phyloP scores from a whole-genome alignment of 2,113 vertebrate genomes.

The Haplochromis vanheusdeni region DNA sequence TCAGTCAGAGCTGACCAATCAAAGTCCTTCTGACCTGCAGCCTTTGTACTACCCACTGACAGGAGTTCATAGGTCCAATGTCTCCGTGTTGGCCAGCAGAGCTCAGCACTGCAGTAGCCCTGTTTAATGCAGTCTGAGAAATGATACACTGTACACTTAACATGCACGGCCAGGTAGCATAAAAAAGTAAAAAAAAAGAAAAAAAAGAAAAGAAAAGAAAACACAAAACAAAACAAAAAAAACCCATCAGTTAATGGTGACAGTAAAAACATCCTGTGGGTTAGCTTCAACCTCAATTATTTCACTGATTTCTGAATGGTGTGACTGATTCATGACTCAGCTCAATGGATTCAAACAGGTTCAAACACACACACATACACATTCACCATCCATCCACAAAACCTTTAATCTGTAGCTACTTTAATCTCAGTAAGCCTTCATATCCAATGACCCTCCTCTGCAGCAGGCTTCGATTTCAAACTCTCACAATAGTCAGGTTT shows the following conservation, averaged over 20 bases:
- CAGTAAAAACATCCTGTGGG: conserved; percentile 19
- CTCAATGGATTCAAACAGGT: conserved; percentile 8
- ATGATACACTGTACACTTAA: conserved; percentile 69
- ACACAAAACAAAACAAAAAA: too few species aligned
- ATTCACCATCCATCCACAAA: not conserved
- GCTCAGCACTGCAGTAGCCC: conserved; percentile 33
- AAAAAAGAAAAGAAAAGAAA: too few species aligned
- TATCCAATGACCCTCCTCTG: not conserved
- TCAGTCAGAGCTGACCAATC: conserved; percentile 32
- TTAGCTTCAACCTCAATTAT: conserved; percentile 13
- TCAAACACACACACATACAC: not conserved
- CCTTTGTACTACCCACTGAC: not conserved
- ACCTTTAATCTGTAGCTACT: not conserved
- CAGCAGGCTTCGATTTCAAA: conserved; percentile 1
- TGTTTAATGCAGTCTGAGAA: conserved; percentile 55
- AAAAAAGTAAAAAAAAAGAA: too few species aligned
- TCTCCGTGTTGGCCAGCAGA: conserved; percentile 22
- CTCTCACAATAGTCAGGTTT: conserved; percentile 56
- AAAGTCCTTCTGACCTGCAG: conserved; percentile 32
- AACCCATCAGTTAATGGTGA: conserved; percentile 1
- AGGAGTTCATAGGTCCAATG: conserved; percentile 35
- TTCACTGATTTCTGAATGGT: conserved; percentile 1
- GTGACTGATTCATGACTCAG: not conserved
- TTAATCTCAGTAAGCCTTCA: not conserved
- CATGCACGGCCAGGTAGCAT: conserved; percentile 13